Conservation (phyloP, 2,888 invertebrate genomes). For the Ganaspis brasiliensis region DNA sequence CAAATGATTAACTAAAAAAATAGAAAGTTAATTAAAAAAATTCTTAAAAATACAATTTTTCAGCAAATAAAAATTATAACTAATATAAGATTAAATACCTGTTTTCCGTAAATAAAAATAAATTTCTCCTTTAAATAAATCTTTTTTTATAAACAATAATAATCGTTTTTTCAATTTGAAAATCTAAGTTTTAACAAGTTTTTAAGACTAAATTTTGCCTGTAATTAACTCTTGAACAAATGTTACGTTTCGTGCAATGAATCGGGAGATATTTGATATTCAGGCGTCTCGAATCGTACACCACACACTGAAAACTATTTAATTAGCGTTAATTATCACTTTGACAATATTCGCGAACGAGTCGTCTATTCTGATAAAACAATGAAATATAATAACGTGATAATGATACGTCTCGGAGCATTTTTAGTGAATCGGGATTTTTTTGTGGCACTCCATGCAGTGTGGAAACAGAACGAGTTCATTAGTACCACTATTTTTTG, state of each 20-base stretch:
- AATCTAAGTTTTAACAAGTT: too few species aligned
- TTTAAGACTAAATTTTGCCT: slow-evolving; percentile 68
- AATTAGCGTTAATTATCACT: slow-evolving; percentile 54
- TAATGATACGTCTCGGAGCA: slow-evolving; percentile 45
- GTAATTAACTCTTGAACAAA: slow-evolving; percentile 66
- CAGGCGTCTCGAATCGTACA: slow-evolving; percentile 50
- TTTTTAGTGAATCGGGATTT: slow-evolving; percentile 11
- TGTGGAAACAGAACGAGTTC: neutral
- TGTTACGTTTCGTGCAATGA: slow-evolving; percentile 27
- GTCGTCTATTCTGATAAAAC: slow-evolving; percentile 13
- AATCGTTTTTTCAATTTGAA: too few species aligned
- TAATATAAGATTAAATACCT: too few species aligned
- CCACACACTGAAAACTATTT: slow-evolving; percentile 45
- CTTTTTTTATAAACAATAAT: too few species aligned
- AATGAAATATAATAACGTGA: slow-evolving; percentile 26
- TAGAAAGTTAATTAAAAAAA: too few species aligned
- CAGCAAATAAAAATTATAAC: too few species aligned
- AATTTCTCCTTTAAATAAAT: too few species aligned
- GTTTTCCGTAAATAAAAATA: too few species aligned
- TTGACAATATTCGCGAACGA: slow-evolving; percentile 41
- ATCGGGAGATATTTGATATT: slow-evolving; percentile 47
- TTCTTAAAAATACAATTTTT: slow-evolving; percentile 25
- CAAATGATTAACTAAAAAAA: too few species aligned
- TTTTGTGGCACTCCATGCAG: neutral
- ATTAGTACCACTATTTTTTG: slow-evolving; percentile 10